Conservation (phyloP, 1,140 invertebrate species). For the Laodelphax striatellus region DNA sequence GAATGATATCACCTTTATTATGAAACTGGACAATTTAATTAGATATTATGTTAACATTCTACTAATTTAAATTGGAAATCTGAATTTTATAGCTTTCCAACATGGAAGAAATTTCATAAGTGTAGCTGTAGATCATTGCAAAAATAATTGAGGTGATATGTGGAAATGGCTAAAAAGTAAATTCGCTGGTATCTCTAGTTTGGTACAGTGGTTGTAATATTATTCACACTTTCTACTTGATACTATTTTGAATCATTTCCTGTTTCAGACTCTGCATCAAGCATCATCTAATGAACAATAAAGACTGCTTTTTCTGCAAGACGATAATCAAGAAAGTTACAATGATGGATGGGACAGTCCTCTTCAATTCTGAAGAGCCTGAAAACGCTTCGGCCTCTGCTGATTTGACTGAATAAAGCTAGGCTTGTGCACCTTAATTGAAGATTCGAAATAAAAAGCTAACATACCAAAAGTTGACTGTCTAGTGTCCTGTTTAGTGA, state of each 20-base stretch:
- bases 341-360: conserved; percentile 34
- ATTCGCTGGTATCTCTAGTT: background rate
- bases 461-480: background rate
- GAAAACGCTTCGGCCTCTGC: too few relatives aligned
- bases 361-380: conserved; percentile 22
- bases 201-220: background rate
- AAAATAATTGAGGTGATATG: background rate
- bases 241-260: conserved; percentile 14
- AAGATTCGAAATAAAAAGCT: background rate
- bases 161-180: background rate
- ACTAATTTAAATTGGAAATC: too few relatives aligned
- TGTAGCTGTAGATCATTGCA: background rate
- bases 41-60: too few relatives aligned
- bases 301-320: conserved; percentile 79
- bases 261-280: conserved; percentile 54
- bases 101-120: too few relatives aligned
- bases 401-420: too few relatives aligned
- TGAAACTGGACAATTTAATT: too few relatives aligned
- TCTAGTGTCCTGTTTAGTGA: background rate
- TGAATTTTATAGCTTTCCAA: too few relatives aligned
- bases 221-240: background rate
- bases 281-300: conserved; percentile 66
- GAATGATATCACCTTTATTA: too few relatives aligned
- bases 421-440: too few relatives aligned
- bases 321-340: conserved; percentile 49